phyloP scores from a whole-genome alignment of 1,140 invertebrate species.

The Drosophila carrolli region DNA sequence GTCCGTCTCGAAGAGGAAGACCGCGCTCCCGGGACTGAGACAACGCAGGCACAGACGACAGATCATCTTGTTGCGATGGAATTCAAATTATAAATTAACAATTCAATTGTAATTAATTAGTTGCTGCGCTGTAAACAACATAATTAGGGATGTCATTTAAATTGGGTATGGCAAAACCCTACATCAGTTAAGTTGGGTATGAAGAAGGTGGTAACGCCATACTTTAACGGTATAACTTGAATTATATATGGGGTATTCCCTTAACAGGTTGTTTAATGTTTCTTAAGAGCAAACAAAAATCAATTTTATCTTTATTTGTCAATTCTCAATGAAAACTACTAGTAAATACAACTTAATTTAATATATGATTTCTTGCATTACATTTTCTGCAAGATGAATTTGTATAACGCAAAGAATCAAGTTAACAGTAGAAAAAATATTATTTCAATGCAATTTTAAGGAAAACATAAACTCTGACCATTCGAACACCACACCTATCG shows the following conservation, averaged over 20 bases:
- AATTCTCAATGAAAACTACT: not conserved
- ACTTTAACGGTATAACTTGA: too few relatives aligned
- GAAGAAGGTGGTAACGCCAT: not conserved
- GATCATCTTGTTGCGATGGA: slow-evolving; percentile 87
- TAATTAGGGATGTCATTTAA: slow-evolving; percentile 25
- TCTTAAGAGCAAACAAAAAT: too few relatives aligned
- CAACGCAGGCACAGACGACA: slow-evolving; percentile 73
- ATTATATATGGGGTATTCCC: not conserved
- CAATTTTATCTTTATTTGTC: too few relatives aligned
- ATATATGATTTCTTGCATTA: too few relatives aligned
- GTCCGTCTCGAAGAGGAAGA: slow-evolving; percentile 70
- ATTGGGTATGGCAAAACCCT: slow-evolving; percentile 15
- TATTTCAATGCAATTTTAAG: too few relatives aligned
- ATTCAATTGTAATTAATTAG: slow-evolving; percentile 65
- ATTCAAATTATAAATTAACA: slow-evolving; percentile 2
- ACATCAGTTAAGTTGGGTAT: not conserved
- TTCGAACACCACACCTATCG: not conserved
- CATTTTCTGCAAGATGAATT: too few relatives aligned
- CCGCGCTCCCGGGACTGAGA: slow-evolving; percentile 65
- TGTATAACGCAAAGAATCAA: too few relatives aligned
- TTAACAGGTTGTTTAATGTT: too few relatives aligned
- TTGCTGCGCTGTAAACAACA: slow-evolving; percentile 88
- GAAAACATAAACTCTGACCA: too few relatives aligned
- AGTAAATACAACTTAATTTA: too few relatives aligned
- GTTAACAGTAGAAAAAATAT: too few relatives aligned